Evolutionary conservation across 92 coral and sea anemone genomes (phyloP).

Genomic region (Epizoanthus ramosus): DNA sequence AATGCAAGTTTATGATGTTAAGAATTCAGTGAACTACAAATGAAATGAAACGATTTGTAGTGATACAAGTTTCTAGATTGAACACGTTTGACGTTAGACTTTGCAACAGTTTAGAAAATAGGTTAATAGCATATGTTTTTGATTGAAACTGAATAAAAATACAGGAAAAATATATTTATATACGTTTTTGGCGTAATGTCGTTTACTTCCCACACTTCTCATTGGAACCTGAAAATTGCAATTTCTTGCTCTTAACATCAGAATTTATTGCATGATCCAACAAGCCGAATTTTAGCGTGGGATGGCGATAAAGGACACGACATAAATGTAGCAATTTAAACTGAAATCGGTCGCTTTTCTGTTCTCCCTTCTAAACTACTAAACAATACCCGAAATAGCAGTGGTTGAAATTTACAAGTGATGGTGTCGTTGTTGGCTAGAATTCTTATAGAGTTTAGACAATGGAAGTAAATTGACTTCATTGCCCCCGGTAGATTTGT

Average conservation of each 20-base stretch:
- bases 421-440: too few relatives aligned
- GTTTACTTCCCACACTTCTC: neutral
- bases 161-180: neutral
- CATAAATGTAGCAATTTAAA: neutral
- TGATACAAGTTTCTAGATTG: neutral
- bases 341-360: too few relatives aligned
- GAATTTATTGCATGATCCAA: neutral
- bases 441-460: too few relatives aligned
- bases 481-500: too few relatives aligned
- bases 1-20: neutral
- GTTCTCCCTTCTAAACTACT: neutral
- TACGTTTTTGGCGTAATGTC: neutral
- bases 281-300: neutral
- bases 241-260: neutral
- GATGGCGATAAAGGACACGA: neutral
- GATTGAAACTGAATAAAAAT: neutral
- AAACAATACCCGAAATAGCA: neutral
- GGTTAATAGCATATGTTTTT: neutral
- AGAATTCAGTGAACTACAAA: neutral
- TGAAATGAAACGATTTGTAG: neutral
- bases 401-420: too few relatives aligned
- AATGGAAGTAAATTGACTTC: too few relatives aligned
- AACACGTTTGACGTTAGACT: neutral
- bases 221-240: neutral
- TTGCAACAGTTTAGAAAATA: neutral